Evolutionary conservation across 2,797 vertebrate species (phyloP).

Genomic region (Ammospiza maritima): DNA sequence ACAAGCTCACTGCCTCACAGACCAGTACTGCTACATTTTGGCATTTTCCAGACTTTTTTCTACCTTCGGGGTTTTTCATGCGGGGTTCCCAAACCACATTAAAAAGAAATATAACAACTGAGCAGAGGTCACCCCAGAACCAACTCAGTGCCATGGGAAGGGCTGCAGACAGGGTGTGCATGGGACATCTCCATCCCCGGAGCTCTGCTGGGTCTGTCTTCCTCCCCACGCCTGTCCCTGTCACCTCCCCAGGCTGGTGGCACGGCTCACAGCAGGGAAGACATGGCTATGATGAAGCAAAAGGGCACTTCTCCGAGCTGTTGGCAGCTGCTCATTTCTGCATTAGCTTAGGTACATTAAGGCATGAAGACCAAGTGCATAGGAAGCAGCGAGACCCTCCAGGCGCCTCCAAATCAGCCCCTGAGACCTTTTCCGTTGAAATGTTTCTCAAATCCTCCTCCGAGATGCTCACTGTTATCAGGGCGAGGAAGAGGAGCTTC

Average conservation of each 20-base stretch:
- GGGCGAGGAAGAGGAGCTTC: neutral
- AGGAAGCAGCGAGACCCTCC: slow-evolving; percentile 28
- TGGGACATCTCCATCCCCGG: neutral
- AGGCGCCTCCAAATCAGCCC: neutral
- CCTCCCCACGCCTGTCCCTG: accelerated
- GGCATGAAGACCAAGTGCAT: slow-evolving; percentile 61
- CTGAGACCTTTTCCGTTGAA: slow-evolving; percentile 17
- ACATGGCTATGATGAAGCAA: slow-evolving; percentile 4
- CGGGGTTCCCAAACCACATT: neutral
- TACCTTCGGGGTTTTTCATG: neutral
- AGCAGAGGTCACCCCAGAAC: neutral
- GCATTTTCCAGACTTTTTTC: neutral
- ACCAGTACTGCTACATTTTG: accelerated
- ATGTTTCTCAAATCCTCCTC: neutral
- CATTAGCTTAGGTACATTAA: slow-evolving; percentile 40
- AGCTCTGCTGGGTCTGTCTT: accelerated
- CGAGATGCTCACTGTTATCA: neutral
- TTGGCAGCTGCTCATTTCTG: neutral
- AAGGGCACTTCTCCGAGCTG: slow-evolving; percentile 46
- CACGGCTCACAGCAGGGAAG: slow-evolving; percentile 4
- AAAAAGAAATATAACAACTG: neutral
- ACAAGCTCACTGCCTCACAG: neutral
- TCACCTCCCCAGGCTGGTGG: neutral
- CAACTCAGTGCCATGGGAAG: accelerated
- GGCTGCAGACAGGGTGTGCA: neutral